Base-by-base conservation (phyloP, 2,888 invertebrate species). In the Drosophila meridiana region DNA sequence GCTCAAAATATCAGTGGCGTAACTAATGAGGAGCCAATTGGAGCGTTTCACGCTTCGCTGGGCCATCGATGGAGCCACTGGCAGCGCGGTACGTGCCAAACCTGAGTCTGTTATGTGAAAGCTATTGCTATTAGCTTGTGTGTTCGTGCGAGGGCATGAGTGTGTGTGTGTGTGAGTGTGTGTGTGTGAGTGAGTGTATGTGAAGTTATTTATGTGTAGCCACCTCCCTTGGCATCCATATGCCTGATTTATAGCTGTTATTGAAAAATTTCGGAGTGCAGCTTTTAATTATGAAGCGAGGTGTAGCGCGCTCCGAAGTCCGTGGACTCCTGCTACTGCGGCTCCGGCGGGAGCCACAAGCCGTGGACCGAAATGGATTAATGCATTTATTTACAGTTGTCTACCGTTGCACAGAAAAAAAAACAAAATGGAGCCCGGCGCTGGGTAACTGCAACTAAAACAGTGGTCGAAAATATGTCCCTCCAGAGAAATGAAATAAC, bases 241-340 rank as follows among this genome's bases (percentile, higher is more conserved):
- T 80, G 87, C 80, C 86, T 92, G 92, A 92, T 92, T 92, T 92
- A 92, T 92, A 81, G 88, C 84, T 91, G 92, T 92, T 92, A 92
- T 92, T 92, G 92, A 92, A 92, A 92, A 92, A 91, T 91, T 90
- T 73, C 89, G 82, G 90, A 85, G 79, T 84, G 85, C 80, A 78
- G 80, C 90, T 91, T 90, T 90, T 90, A 91, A 90, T 90, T 90
- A 90, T 87, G 84, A 85, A 76, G 71, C 82, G 71, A 60, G 73
- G 79, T 69, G 78, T 59, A 60, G 47, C 52, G 32, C 34, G 74
- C 13, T 20, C 42, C 43, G 43, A 66, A 47, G 56, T 61, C 30
- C 74, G 4, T 42, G 42, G 11, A n/a, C 34, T 50, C 50, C 50
- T 65, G 67, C 71, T 65, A 32, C 38, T 11, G 32, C 75, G 40